Evolutionary conservation across 2,888 invertebrate genomes (phyloP), one percentile per base, ranked within the genome.

Genomic region (Gerosis bhagava): DNA sequence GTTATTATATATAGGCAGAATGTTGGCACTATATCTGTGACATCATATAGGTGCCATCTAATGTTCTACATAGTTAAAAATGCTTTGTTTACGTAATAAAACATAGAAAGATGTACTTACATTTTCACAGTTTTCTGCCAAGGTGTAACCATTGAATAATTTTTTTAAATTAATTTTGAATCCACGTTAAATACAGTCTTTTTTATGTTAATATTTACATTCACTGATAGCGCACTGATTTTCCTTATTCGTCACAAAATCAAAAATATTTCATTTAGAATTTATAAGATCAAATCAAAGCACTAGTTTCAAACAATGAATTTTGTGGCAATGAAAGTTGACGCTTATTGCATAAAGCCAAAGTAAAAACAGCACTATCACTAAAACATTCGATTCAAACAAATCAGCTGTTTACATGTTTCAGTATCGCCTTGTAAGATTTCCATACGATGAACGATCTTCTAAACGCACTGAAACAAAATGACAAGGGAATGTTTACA

Each of bases 401-500:
- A 43, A 65, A 78, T 74, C 82, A 82, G 80, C 79, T 83, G 79
- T 76, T 82, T 70, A 78, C 77, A 78, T 77, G 63, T 68, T 70
- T 68, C 54, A 61, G 56, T 53, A 65, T 68, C 70, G 73, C 62
- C 70, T 70, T 51, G 56, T 56, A 65, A 67, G 70, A 71, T 67
- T 68, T 65, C 65, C 68, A 71, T 72, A 68, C 73, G n/a, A n/a
- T n/a, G n/a, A n/a, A n/a, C n/a, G 68, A 67, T 73, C 70, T 64
- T 73, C 68, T 65, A 75, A 80, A 78, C 78, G 76, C 76, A 83
- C 83, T 83, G 81, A 76, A 86, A 80, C 65, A 67, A 69, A 77
- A 73, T 79, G 77, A 78, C 79, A 79, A 75, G 71, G 67, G 73
- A 77, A 76, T 83, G 82, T 84, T 84, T 83, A 86, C 83, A 82